phyloP scores from a whole-genome alignment of 2,113 vertebrate species.

The Cavia porcellus region DNA sequence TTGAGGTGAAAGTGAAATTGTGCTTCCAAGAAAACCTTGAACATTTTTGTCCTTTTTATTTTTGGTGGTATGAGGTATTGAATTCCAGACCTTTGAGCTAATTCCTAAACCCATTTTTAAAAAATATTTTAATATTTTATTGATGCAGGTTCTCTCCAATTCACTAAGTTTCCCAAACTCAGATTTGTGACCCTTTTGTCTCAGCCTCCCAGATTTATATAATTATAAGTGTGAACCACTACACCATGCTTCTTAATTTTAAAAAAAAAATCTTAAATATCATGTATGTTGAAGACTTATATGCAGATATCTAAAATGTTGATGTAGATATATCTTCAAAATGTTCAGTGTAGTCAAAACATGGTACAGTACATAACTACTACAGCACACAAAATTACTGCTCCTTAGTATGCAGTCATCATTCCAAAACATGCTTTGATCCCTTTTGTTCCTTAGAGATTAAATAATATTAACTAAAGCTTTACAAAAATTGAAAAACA shows the following conservation, averaged over 20 bases:
- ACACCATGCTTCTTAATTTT: not conserved
- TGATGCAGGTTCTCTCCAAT: not conserved
- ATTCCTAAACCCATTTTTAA: not conserved
- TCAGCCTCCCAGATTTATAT: not conserved
- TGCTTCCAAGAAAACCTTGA: not conserved
- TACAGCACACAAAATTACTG: not conserved
- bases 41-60: not conserved
- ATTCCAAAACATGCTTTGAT: not conserved
- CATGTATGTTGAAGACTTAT: not conserved
- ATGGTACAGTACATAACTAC: not conserved
- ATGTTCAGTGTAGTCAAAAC: not conserved
- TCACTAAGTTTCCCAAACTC: not conserved
- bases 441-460: not conserved
- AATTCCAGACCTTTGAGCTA: not conserved
- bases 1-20: not conserved
- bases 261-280: too few species aligned
- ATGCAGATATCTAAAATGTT: not conserved
- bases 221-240: not conserved
- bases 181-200: not conserved
- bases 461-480: not conserved
- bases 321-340: not conserved
- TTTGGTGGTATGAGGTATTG: not conserved
- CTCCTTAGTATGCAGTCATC: not conserved
- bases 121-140: not conserved
- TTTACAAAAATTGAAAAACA: not conserved